Base-by-base conservation (phyloP, 2,113 vertebrate genomes). In the Sturnira hondurensis region DNA sequence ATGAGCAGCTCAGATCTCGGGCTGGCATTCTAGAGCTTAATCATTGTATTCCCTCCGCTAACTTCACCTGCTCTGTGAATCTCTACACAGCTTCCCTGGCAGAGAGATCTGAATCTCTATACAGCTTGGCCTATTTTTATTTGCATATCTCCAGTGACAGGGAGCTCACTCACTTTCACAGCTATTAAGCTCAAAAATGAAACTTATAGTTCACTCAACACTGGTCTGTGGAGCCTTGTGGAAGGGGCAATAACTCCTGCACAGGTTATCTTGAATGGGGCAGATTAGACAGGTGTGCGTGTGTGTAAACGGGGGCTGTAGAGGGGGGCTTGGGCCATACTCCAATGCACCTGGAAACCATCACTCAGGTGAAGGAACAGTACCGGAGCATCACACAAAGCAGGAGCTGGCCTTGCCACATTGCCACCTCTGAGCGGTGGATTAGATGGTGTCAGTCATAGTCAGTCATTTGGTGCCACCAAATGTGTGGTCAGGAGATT, bases 381-480 rank as follows among this genome's bases (percentile, higher is more conserved):
- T 28, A 10, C 31, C 7, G 19, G 50, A 31, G 33, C 28, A 56
- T 71, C 22, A 71, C 31, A 68, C 5, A 7, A 2, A 43, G 43
- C 43, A n/a, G n/a, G n/a, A 31, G 26, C 38, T 1, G 0, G 33
- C 33, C 16, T 24, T 8, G 71, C 33, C n/a, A 19, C n/a, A 43
- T 33, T 8, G 38, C 56, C 7, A 43, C 20, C 20, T 20, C 26
- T 67, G 71, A n/a, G 54, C 45, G 2, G n/a, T 14, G 78, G 71
- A 17, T 47, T 24, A 31, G 50, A 20, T 1, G 24, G 6, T 3
- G 0, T 74, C 47, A 5, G 19, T 6, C 3, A 3, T 0, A 31
- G 58, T 4, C n/a, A n/a, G n/a, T n/a, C n/a, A n/a, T n/a, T n/a
- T n/a, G n/a, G n/a, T n/a, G n/a, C 54, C 15, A 24, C 50, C 24